Conservation (phyloP, 2,113 vertebrate species). For the Mastomys natalensis region DNA sequence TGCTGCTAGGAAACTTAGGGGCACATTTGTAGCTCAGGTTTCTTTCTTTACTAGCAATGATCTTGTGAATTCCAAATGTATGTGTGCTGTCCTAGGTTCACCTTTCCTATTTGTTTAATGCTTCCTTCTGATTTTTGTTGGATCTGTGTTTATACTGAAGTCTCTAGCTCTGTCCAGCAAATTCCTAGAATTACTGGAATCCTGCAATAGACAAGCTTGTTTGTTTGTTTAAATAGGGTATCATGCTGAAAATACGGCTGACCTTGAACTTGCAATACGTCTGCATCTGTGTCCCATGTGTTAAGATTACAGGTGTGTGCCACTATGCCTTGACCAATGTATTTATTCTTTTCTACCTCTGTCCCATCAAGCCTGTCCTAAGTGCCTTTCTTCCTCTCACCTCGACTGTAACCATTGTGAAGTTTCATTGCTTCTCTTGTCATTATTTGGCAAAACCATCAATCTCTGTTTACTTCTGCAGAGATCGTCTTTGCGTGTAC, state of each 20-base stretch:
- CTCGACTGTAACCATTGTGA: background rate
- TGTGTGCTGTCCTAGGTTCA: background rate
- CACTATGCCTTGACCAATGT: background rate
- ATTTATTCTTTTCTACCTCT: background rate
- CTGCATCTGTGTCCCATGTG: background rate
- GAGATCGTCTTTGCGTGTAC: background rate
- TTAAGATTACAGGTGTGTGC: background rate
- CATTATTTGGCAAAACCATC: background rate
- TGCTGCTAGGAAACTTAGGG: constrained; percentile 58
- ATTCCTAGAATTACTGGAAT: background rate
- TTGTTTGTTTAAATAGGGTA: background rate
- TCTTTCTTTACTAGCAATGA: background rate
- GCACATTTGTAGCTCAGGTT: background rate
- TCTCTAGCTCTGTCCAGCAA: background rate
- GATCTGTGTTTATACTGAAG: background rate
- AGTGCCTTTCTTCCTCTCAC: background rate
- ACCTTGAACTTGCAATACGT: background rate
- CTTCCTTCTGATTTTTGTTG: background rate
- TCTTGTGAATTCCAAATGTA: background rate
- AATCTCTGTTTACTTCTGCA: background rate
- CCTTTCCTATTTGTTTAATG: constrained; percentile 33
- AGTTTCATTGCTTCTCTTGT: background rate
- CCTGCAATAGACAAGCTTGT: background rate
- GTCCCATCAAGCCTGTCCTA: background rate
- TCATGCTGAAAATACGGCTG: background rate